These are phyloP conservation scores for Parotia lawesii DNA, from an alignment of 2,113 vertebrate species.

Conservation along the genomic window DNA sequence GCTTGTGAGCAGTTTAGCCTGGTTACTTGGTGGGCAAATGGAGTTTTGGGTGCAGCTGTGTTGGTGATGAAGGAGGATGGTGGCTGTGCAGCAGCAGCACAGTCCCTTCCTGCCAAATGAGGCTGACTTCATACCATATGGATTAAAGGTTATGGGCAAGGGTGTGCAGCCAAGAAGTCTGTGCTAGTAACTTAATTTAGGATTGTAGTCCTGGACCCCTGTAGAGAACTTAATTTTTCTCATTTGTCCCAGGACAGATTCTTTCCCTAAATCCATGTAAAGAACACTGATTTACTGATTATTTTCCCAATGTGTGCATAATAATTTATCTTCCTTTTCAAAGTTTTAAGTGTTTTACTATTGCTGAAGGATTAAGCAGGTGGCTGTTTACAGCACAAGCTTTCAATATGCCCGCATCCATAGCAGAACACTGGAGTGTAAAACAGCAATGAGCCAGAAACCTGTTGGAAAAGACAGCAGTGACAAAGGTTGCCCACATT, in stretches of 20 bases:
- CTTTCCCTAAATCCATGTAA: neutral
- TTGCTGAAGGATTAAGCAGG: neutral
- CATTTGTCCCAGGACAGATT: neutral
- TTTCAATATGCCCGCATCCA: neutral
- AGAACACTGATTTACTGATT: neutral
- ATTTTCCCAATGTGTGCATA: neutral
- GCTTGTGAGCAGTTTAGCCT: neutral
- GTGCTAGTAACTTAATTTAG: neutral
- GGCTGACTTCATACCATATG: neutral
- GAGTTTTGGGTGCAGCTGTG: neutral
- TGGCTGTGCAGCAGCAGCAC: neutral
- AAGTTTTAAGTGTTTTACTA: neutral
- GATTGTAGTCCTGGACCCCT: neutral
- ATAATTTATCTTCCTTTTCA: neutral
- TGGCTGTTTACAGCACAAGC: neutral
- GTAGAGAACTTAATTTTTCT: neutral
- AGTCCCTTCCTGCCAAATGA: neutral
- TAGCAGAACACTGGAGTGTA: neutral
- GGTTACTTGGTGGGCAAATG: neutral
- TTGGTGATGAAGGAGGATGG: neutral
- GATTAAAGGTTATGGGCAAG: neutral
- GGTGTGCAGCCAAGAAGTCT: neutral
- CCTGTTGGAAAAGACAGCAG: slow-evolving; percentile 57
- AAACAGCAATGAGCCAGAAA: slow-evolving; percentile 30
- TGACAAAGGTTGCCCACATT: slow-evolving; percentile 44